A percentile compares a stretch with the other conserved stretches of the same genome.
phyloP scores from a whole-genome alignment of 2,888 invertebrate genomes.

The Drosophila flavopinicola region DNA sequence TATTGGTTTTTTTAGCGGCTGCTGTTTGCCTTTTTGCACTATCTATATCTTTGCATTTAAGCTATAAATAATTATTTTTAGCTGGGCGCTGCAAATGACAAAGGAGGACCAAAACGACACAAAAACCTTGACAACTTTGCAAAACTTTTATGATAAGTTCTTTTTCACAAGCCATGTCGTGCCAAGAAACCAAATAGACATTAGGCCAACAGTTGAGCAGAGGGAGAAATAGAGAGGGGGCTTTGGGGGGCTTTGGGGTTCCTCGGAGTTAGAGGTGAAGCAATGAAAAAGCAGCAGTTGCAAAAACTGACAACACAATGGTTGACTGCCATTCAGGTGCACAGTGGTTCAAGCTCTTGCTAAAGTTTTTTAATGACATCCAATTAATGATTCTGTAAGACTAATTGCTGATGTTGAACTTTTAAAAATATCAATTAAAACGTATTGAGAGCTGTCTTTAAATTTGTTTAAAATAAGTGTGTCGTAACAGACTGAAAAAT shows the following conservation, averaged over 20 bases:
- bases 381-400: not conserved
- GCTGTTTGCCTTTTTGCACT: conserved; percentile 11
- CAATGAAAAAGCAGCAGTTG: conserved; percentile 33
- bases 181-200: conserved; percentile 73
- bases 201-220: conserved; percentile 50
- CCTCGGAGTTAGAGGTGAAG: not conserved
- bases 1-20: conserved; percentile 13
- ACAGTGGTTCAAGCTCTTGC: conserved; percentile 50
- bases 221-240: not conserved
- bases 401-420: not conserved
- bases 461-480: not conserved
- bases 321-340: conserved; percentile 52
- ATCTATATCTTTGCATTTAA: conserved; percentile 25
- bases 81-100: conserved; percentile 46
- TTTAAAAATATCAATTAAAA: not conserved
- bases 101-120: conserved; percentile 40
- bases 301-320: conserved; percentile 65
- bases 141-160: conserved; percentile 73
- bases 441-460: not conserved
- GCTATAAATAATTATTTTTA: conserved; percentile 47
- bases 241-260: no score
- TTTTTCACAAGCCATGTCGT: conserved; percentile 58
- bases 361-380: conserved; percentile 7
- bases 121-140: conserved; percentile 75
- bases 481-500: no score